Evolutionary conservation across 2,888 invertebrate genomes (phyloP), one percentile per base, ranked within the genome.

Genomic region (Lasioglossum figueresi): DNA sequence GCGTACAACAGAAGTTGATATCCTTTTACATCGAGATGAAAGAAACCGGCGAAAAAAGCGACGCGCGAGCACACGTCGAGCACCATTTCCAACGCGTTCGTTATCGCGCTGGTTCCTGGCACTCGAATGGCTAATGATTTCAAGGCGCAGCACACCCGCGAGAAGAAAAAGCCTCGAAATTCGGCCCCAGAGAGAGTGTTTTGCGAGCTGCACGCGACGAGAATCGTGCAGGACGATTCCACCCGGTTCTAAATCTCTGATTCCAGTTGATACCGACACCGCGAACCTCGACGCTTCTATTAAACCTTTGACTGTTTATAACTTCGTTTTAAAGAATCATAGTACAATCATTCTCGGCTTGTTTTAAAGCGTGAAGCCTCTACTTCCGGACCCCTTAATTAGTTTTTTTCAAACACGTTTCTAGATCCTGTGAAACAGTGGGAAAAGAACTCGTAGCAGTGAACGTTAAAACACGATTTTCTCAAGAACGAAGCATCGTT

Each of bases 71-170:
- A 6, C n/a, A 19, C 16, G 63, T 19, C 6, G n/a, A n/a, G 27
- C 71, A 40, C 27, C 63, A 34, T 31, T 75, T 75, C 34, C 19
- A 45, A 37, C 52, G 76, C 52, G 23, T 68, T 83, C 56, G 76
- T 83, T 84, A 82, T 14, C 78, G 71, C 34, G 56, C 27, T 0
- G 37, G 34, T 40, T 68, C 37, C 37, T n/a, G 23, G 19, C n/a
- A 37, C 56, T 6, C 63, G 43, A 45, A 19, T 37, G 68, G 76
- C 75, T 82, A 79, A 84, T 79, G 84, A 81, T 74, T 82, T 82
- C 82, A 79, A 82, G 72, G 63, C n/a, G 78, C 34, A 48, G 70
- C 52, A 23, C 31, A 66, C 34, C 66, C 12, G n/a, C 37, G 37
- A 1, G 40, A 37, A 23, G 68, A 40, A 23, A 34, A 34, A 34